Percentiles rank a stretch among this genome's conserved stretches.
phyloP scores from a whole-genome alignment of 2,888 invertebrate species.

The Drosophila ochracea region DNA sequence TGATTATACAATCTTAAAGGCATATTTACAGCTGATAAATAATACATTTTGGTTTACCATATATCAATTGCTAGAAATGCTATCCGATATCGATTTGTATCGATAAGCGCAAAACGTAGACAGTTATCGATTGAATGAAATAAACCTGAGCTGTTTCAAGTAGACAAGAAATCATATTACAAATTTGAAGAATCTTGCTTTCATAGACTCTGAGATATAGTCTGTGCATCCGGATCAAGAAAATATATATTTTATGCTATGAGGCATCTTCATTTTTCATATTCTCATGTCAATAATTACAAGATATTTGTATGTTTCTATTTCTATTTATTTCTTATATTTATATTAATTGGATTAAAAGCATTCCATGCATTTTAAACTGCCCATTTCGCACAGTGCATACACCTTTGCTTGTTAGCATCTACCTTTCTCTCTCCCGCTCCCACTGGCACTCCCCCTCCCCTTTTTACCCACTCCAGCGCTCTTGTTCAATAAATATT shows the following conservation, averaged over 20 bases:
- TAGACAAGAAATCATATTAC: background rate
- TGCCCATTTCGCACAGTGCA: background rate
- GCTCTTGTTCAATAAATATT: slow-evolving; percentile 74
- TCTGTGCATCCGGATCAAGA: background rate
- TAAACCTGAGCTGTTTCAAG: background rate
- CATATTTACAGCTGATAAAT: background rate
- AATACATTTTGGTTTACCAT: background rate
- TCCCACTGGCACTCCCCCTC: background rate
- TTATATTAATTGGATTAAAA: background rate
- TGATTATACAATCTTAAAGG: background rate
- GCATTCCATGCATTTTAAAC: accelerated
- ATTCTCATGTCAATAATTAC: background rate
- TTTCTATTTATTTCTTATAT: accelerated
- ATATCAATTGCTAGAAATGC: background rate
- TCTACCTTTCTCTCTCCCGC: slow-evolving; percentile 26
- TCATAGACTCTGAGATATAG: background rate
- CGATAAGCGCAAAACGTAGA: accelerated
- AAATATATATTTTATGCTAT: background rate
- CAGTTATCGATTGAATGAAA: background rate
- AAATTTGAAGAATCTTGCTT: accelerated
- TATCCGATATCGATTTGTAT: background rate
- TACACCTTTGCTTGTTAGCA: slow-evolving; percentile 61
- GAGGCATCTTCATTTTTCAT: too few species aligned
- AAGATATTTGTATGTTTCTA: background rate
- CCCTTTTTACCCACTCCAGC: background rate